These are phyloP conservation scores for Sminthurides aquaticus DNA, from an alignment of 2,888 invertebrate genomes.

Conservation along the genomic window DNA sequence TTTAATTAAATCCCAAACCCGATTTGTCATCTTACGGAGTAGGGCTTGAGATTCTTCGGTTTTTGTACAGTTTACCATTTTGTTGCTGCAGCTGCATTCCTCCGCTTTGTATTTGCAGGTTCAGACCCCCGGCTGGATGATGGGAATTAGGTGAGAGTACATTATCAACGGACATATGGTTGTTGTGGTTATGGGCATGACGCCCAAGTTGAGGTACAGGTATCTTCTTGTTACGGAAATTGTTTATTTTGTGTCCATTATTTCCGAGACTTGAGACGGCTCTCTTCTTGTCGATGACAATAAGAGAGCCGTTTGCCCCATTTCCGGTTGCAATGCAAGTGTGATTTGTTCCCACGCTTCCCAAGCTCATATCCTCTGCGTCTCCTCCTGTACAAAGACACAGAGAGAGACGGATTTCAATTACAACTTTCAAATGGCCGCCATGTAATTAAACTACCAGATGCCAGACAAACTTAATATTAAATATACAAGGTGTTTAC, in stretches of 20 bases:
- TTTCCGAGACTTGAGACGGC: not conserved
- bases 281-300: slow-evolving; percentile 4
- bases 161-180: not conserved
- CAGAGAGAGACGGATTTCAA: not conserved
- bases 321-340: slow-evolving; percentile 17
- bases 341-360: slow-evolving; percentile 41
- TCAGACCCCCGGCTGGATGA: not conserved
- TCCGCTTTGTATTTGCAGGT: slow-evolving; percentile 11
- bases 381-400: slow-evolving; percentile 35
- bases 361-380: slow-evolving; percentile 43
- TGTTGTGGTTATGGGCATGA: not conserved
- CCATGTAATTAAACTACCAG: not conserved
- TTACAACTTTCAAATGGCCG: not conserved
- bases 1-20: not conserved
- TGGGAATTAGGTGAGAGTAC: not conserved
- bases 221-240: slow-evolving; percentile 1
- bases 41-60: slow-evolving; percentile 36
- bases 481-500: no score
- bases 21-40: slow-evolving; percentile 17
- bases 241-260: not conserved
- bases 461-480: not conserved
- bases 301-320: slow-evolving; percentile 13
- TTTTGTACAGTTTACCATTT: slow-evolving; percentile 32
- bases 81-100: not conserved
- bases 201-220: not conserved